These are phyloP conservation scores for Drosophila atripex DNA, from an alignment of 2,888 invertebrate species.

Conservation along the genomic window DNA sequence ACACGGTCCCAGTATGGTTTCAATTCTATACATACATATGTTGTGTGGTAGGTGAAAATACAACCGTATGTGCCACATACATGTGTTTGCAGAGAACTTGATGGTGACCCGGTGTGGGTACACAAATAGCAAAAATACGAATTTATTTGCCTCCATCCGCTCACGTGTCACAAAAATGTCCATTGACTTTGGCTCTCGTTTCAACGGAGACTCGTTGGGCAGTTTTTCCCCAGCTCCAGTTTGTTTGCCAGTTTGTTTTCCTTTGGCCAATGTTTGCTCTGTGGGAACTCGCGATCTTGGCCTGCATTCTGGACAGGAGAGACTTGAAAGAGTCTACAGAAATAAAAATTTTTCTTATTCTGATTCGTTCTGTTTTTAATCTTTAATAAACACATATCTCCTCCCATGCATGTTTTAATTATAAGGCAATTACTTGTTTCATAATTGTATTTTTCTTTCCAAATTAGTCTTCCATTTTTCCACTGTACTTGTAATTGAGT, in stretches of 20 bases:
- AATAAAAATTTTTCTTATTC: not conserved
- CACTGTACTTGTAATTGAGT: slow-evolving; percentile 41
- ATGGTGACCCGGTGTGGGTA: slow-evolving; percentile 21
- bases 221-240: slow-evolving; percentile 13
- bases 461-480: not conserved
- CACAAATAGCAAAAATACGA: slow-evolving; percentile 18
- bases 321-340: not conserved
- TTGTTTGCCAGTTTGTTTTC: slow-evolving; percentile 53
- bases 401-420: too few species aligned
- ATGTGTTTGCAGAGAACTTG: slow-evolving; percentile 40
- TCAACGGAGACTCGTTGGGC: slow-evolving; percentile 17
- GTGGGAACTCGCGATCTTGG: slow-evolving; percentile 35
- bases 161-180: slow-evolving; percentile 60
- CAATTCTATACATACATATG: slow-evolving; percentile 5
- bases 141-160: slow-evolving; percentile 25
- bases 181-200: slow-evolving; percentile 41
- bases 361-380: not conserved
- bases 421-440: not conserved
- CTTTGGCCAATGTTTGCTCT: slow-evolving; percentile 49
- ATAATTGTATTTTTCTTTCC: not conserved
- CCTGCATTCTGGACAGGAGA: slow-evolving; percentile 20
- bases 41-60: not conserved
- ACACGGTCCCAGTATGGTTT: slow-evolving; percentile 7
- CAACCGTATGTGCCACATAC: not conserved
- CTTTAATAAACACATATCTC: not conserved